Percentiles rank a stretch among this genome's conserved stretches.
phyloP scores from a whole-genome alignment of 2,888 invertebrate species.

The Eudasyphora cyanicolor region DNA sequence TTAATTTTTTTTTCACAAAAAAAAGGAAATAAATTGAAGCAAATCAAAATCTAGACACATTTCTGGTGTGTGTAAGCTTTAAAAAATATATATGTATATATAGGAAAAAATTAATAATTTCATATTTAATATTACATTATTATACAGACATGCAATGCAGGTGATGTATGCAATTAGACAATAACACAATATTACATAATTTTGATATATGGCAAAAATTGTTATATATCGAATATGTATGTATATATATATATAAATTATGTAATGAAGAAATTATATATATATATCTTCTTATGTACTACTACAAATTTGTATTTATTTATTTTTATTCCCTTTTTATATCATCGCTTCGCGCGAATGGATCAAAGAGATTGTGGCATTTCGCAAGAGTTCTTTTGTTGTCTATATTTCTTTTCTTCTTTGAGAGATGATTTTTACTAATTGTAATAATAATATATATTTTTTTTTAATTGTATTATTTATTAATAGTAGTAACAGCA shows the following conservation, averaged over 20 bases:
- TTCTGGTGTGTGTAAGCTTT: slow-evolving; percentile 13
- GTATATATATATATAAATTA: neutral
- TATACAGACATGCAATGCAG: neutral
- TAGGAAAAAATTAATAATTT: neutral
- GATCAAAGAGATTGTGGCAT: neutral
- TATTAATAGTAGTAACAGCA: neutral
- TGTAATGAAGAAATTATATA: neutral
- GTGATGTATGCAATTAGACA: no score
- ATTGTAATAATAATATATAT: no score
- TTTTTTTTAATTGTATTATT: no score
- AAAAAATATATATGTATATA: neutral
- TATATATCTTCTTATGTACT: neutral
- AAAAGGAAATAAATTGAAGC: slow-evolving; percentile 22
- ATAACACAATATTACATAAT: slow-evolving; percentile 13
- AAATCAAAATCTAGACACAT: slow-evolving; percentile 34
- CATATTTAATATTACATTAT: slow-evolving; percentile 4
- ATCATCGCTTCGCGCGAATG: neutral
- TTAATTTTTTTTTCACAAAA: slow-evolving; percentile 59
- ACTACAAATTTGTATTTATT: neutral
- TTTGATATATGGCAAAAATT: slow-evolving; percentile 23
- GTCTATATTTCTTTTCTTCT: no score
- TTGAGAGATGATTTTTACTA: no score
- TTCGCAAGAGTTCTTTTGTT: no score
- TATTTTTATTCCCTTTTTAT: neutral
- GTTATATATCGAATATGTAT: neutral